These are phyloP conservation scores for Neolamprologus brichardi DNA, from an alignment of 2,113 vertebrate genomes.

Conservation along the genomic window DNA sequence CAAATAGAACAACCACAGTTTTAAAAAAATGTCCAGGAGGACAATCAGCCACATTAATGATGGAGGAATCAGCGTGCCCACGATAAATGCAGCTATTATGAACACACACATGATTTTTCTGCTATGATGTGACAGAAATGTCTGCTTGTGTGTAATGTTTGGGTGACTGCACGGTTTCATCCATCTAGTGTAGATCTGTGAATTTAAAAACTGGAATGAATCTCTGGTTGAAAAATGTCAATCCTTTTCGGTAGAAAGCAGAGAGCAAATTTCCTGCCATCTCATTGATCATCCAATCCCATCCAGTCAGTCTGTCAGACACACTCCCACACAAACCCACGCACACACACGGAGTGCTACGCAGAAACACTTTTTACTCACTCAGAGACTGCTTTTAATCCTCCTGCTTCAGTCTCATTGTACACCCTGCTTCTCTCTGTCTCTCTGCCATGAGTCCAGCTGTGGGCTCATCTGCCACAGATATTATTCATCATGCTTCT, in stretches of 20 bases:
- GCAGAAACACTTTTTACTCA: neutral
- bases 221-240: neutral
- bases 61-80: neutral
- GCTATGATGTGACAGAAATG: neutral
- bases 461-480: slow-evolving; percentile 43
- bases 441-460: slow-evolving; percentile 29
- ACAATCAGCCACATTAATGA: neutral
- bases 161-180: neutral
- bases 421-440: neutral
- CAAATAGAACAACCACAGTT: neutral
- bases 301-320: neutral
- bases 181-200: neutral
- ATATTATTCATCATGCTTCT: slow-evolving; percentile 28
- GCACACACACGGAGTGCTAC: neutral
- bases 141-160: neutral
- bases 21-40: neutral
- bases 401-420: neutral
- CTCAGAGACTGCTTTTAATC: slow-evolving; percentile 10
- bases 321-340: neutral
- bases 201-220: neutral
- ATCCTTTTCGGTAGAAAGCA: neutral
- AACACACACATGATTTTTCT: neutral
- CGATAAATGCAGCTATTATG: neutral
- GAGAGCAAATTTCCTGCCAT: neutral
- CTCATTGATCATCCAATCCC: neutral